Conservation (phyloP, 2,113 vertebrate species). For the Vidua chalybeata region DNA sequence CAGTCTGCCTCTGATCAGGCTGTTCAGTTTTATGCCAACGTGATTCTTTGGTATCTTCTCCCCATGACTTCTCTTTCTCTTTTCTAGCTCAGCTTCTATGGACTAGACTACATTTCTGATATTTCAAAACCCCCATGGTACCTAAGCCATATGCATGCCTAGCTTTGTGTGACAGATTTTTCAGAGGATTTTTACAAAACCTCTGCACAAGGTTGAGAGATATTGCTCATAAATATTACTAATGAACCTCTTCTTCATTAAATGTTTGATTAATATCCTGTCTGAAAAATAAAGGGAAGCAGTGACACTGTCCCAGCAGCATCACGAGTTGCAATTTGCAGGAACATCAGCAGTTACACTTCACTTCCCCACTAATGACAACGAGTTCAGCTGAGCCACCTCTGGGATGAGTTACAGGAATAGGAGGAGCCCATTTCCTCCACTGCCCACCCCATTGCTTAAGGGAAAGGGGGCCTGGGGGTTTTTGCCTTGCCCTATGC, state of each 20-base stretch:
- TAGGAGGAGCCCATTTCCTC: background rate
- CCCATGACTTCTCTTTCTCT: background rate
- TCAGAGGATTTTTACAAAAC: background rate
- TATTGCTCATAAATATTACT: background rate
- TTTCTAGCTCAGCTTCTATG: background rate
- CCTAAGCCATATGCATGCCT: background rate
- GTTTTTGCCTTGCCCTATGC: background rate
- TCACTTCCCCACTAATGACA: constrained; percentile 17
- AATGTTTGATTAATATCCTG: constrained; percentile 18
- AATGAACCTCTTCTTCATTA: background rate
- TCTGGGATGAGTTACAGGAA: background rate
- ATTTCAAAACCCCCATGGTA: background rate
- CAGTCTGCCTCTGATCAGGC: background rate
- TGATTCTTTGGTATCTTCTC: background rate
- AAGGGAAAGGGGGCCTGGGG: background rate
- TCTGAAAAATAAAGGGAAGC: constrained; percentile 26
- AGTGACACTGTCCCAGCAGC: background rate
- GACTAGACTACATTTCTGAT: background rate
- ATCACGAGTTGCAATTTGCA: constrained; percentile 13
- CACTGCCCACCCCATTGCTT: background rate
- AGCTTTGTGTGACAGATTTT: background rate
- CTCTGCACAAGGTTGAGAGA: background rate
- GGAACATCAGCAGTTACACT: background rate
- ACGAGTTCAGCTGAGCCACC: background rate
- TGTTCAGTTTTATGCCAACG: background rate